Evolutionary conservation across 2,113 vertebrate species (phyloP).

Genomic region (Uria aalge): DNA sequence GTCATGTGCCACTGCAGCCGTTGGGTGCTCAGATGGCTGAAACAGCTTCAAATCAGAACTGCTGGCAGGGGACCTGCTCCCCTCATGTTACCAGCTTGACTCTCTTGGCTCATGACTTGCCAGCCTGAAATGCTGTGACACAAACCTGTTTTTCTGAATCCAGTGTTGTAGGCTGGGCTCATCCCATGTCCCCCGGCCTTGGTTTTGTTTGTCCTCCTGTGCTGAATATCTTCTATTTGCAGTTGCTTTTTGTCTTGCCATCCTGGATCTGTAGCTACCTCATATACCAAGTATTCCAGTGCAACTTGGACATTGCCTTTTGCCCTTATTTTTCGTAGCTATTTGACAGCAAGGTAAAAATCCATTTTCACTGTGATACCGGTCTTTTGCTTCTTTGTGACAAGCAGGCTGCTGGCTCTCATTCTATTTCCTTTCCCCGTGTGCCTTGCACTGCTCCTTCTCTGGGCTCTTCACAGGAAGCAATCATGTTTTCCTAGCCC

Average conservation of each 20-base stretch:
- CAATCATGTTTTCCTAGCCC: not conserved
- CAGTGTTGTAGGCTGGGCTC: not conserved
- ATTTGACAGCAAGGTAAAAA: not conserved
- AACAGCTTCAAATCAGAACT: not conserved
- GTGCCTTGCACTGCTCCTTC: not conserved
- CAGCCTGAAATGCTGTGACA: not conserved
- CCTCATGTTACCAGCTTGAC: not conserved
- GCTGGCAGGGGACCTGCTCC: not conserved
- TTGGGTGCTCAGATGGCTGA: not conserved
- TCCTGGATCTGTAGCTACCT: not conserved
- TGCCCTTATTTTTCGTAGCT: not conserved
- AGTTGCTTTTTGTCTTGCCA: not conserved
- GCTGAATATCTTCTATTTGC: not conserved
- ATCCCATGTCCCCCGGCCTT: not conserved
- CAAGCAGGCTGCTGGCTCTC: not conserved
- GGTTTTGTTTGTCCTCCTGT: not conserved
- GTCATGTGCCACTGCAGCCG: not conserved
- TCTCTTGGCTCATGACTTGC: not conserved
- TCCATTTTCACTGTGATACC: not conserved
- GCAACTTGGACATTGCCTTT: not conserved
- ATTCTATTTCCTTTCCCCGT: not conserved
- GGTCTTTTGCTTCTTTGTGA: not conserved
- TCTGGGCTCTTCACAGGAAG: not conserved
- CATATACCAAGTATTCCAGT: not conserved
- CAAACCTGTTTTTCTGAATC: not conserved